phyloP scores from a whole-genome alignment of 2,888 invertebrate species.

The Sminthurinus aureus region DNA sequence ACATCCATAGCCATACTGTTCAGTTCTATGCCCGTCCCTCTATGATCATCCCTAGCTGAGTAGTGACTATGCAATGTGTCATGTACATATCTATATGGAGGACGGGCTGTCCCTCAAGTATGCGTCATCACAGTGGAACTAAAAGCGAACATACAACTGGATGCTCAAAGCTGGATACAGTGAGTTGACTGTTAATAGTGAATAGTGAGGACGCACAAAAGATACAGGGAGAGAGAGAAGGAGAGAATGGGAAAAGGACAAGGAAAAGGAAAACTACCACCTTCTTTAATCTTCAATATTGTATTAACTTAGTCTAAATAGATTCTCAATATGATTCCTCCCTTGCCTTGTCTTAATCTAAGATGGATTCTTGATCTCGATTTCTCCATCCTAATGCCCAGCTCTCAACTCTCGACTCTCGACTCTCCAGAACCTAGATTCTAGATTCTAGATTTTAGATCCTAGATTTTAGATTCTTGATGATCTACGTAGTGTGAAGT shows the following conservation, averaged over 20 bases:
- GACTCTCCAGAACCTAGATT: no score
- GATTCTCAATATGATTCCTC: background rate
- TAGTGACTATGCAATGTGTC: no score
- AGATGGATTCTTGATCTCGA: no score
- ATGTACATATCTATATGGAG: no score
- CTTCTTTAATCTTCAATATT: background rate
- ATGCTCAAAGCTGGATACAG: background rate
- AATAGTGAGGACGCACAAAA: background rate
- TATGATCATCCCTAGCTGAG: background rate
- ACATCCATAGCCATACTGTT: background rate
- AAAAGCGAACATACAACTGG: background rate
- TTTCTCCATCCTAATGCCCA: no score
- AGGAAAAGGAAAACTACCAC: no score
- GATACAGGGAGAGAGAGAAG: background rate
- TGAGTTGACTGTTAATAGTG: background rate
- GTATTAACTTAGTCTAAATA: background rate
- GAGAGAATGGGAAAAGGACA: background rate
- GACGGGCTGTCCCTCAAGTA: slow-evolving; percentile 4
- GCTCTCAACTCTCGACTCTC: no score
- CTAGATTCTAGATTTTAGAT: no score
- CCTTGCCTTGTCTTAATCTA: background rate
- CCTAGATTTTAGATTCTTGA: background rate
- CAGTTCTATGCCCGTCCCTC: background rate
- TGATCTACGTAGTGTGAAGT: background rate
- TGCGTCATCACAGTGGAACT: slow-evolving; percentile 11